Evolutionary conservation across 2,797 vertebrate genomes (phyloP).

Genomic region (Argyrosomus regius): DNA sequence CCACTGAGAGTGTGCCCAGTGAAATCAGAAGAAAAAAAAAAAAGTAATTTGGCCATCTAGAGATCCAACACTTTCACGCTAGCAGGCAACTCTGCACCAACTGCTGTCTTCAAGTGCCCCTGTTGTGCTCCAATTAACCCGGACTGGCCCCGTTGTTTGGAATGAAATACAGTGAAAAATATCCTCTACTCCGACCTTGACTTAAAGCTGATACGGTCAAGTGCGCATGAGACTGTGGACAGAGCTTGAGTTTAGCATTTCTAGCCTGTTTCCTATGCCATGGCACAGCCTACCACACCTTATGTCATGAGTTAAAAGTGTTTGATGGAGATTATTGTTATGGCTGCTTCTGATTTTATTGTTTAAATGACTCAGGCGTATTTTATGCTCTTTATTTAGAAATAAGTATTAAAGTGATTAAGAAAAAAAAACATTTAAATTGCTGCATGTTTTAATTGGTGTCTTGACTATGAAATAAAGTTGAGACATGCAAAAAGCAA

Average conservation of each 20-base stretch:
- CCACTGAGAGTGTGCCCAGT: neutral
- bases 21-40: neutral
- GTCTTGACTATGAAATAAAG: constrained; percentile 1
- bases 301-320: neutral
- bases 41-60: neutral
- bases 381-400: constrained; percentile 12
- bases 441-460: constrained; percentile 11
- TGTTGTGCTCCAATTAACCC: constrained; percentile 27
- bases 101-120: constrained; percentile 6
- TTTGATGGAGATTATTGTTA: neutral
- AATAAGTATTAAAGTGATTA: constrained; percentile 1
- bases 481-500: neutral
- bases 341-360: neutral
- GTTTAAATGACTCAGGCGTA: neutral
- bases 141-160: constrained; percentile 12
- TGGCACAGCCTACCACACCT: neutral
- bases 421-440: constrained; percentile 6
- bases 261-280: neutral
- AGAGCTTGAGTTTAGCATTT: neutral
- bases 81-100: neutral
- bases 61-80: constrained; percentile 3
- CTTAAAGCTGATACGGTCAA: neutral
- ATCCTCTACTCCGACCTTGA: neutral
- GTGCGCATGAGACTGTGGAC: constrained; percentile 8
- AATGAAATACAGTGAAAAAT: constrained; percentile 16